Evolutionary conservation across 2,113 vertebrate species (phyloP).

Genomic region (Opisthocomus hoazin): DNA sequence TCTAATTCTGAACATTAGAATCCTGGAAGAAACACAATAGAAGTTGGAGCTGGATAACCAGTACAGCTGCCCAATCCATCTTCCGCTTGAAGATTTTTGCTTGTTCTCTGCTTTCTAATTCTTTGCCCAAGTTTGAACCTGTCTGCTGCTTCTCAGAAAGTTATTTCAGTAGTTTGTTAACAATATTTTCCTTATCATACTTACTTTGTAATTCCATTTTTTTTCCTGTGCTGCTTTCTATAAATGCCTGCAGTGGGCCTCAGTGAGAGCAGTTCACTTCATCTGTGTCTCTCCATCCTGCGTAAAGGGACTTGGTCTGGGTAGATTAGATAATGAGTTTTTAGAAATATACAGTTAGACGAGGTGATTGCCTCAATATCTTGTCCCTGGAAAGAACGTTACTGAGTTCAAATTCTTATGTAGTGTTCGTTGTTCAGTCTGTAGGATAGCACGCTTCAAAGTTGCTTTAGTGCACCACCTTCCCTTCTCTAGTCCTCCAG

Average conservation of each 20-base stretch:
- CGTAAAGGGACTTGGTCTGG: not conserved
- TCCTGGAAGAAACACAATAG: not conserved
- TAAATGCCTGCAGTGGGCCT: not conserved
- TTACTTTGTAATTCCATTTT: not conserved
- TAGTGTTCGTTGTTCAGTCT: not conserved
- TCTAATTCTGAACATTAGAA: not conserved
- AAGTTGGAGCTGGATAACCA: not conserved
- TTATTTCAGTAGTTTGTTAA: not conserved
- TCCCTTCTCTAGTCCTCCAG: not conserved
- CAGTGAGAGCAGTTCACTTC: not conserved
- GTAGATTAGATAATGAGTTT: not conserved
- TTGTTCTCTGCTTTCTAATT: not conserved
- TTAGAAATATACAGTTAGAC: not conserved
- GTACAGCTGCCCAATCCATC: not conserved
- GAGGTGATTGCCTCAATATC: not conserved
- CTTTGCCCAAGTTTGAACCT: not conserved
- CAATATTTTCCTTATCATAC: not conserved
- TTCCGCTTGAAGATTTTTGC: not conserved
- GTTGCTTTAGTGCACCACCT: not conserved
- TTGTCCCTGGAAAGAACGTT: not conserved
- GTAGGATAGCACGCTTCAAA: not conserved
- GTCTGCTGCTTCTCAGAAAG: not conserved
- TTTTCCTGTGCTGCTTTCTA: not conserved
- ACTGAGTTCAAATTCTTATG: not conserved
- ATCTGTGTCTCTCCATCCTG: not conserved